Conservation (phyloP, 2,797 vertebrate genomes). For the Pristis pectinata region DNA sequence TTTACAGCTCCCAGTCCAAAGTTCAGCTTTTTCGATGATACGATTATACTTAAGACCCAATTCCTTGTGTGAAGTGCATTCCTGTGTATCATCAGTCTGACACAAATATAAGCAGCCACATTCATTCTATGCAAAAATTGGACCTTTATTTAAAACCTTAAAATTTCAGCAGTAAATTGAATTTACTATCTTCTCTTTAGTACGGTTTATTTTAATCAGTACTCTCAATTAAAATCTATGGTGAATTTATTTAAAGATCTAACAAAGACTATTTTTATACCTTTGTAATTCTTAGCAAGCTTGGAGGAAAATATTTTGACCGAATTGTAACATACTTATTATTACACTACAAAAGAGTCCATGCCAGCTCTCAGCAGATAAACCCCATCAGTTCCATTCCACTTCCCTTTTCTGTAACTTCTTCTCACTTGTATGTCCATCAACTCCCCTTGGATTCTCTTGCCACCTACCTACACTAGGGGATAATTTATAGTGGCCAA, state of each 20-base stretch:
- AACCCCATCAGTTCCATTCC: too few species aligned
- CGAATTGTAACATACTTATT: too few species aligned
- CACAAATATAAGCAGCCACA: not conserved
- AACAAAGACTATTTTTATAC: not conserved
- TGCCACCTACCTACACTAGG: too few species aligned
- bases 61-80: slow-evolving; percentile 1
- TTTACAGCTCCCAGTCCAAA: not conserved
- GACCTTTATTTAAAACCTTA: not conserved
- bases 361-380: too few species aligned
- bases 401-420: too few species aligned
- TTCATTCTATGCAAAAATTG: not conserved
- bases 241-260: not conserved
- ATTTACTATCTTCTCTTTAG: not conserved
- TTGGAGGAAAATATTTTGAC: not conserved
- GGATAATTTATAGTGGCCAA: too few species aligned
- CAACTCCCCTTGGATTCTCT: too few species aligned
- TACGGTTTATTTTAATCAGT: not conserved
- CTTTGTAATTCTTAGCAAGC: not conserved
- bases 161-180: not conserved
- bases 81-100: not conserved
- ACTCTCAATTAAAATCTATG: not conserved
- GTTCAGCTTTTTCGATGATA: not conserved
- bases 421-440: too few species aligned
- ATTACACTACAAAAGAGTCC: too few species aligned
- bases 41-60: not conserved